These are phyloP conservation scores for Gambelia wislizenii DNA, from an alignment of 2,797 vertebrate species.

Conservation along the genomic window DNA sequence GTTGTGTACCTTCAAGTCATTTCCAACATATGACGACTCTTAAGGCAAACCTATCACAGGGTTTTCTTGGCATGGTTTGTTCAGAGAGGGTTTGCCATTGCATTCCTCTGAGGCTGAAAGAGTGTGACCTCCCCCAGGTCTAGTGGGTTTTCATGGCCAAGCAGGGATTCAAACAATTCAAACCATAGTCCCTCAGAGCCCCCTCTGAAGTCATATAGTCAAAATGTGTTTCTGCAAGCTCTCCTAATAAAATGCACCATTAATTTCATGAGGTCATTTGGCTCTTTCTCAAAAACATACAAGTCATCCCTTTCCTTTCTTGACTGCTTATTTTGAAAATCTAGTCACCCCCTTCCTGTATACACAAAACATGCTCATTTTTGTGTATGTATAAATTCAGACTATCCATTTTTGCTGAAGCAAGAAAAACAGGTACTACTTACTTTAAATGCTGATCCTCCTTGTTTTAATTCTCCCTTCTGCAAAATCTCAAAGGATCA, in stretches of 20 bases:
- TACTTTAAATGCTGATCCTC: conserved; percentile 7
- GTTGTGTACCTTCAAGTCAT: too few species aligned
- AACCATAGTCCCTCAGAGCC: too few species aligned
- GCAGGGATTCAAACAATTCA: too few species aligned
- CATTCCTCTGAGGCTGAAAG: too few species aligned
- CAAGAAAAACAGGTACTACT: conserved; percentile 32
- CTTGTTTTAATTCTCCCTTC: conserved; percentile 46
- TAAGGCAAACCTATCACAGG: too few species aligned
- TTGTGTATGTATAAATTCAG: conserved; percentile 49
- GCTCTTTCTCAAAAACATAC: conserved; percentile 24
- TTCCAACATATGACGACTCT: too few species aligned
- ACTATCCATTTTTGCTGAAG: conserved; percentile 44
- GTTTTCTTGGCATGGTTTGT: too few species aligned
- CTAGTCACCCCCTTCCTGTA: background rate
- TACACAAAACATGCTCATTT: background rate
- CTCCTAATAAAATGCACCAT: conserved; percentile 1
- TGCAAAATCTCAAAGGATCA: conserved; percentile 37
- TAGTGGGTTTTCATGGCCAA: too few species aligned
- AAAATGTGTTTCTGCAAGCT: background rate
- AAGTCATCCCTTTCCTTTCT: conserved; percentile 5
- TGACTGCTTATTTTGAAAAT: conserved; percentile 44
- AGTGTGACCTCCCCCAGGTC: too few species aligned
- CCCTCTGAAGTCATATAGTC: conserved; percentile 26
- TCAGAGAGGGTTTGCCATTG: too few species aligned
- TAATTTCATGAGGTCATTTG: background rate